A percentile compares a stretch with the other conserved stretches of the same genome.
Evolutionary conservation across 1,140 invertebrate genomes (phyloP).

Genomic region (Caerostris extrusa): DNA sequence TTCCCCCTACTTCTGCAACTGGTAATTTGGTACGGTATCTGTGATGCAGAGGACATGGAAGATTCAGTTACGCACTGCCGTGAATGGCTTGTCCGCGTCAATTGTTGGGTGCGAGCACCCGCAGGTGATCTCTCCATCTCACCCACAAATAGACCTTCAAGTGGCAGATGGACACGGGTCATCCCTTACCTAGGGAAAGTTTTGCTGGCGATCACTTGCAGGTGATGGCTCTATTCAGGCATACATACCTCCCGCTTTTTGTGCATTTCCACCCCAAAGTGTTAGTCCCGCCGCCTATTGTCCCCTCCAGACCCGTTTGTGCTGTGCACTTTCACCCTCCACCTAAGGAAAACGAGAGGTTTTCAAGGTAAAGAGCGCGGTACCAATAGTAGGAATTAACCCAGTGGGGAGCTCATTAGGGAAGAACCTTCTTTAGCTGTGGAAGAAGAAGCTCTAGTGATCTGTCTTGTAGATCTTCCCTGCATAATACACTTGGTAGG

Average conservation of each 20-base stretch:
- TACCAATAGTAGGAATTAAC: background rate
- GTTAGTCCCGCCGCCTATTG: background rate
- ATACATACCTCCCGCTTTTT: background rate
- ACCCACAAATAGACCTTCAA: slow-evolving; percentile 45
- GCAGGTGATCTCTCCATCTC: slow-evolving; percentile 28
- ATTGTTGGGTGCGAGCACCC: slow-evolving; percentile 22
- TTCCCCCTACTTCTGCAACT: background rate
- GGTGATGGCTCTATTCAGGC: slow-evolving; percentile 65
- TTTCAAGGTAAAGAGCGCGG: background rate
- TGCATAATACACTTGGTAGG: too few relatives aligned
- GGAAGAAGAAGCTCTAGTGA: too few relatives aligned
- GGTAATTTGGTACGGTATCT: slow-evolving; percentile 12
- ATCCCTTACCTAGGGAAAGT: slow-evolving; percentile 13
- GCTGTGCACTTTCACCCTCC: background rate
- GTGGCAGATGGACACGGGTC: slow-evolving; percentile 56
- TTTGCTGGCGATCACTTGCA: background rate
- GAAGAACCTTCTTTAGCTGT: background rate
- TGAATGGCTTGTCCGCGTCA: background rate
- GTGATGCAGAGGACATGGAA: background rate
- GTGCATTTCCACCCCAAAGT: background rate
- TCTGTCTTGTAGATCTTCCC: too few relatives aligned
- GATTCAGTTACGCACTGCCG: background rate
- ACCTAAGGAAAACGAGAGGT: background rate
- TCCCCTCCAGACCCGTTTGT: background rate
- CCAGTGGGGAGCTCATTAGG: background rate